Evolutionary conservation across 2,797 vertebrate genomes (phyloP), one percentile per base, ranked within the genome.

Genomic region (Spheniscus humboldti): DNA sequence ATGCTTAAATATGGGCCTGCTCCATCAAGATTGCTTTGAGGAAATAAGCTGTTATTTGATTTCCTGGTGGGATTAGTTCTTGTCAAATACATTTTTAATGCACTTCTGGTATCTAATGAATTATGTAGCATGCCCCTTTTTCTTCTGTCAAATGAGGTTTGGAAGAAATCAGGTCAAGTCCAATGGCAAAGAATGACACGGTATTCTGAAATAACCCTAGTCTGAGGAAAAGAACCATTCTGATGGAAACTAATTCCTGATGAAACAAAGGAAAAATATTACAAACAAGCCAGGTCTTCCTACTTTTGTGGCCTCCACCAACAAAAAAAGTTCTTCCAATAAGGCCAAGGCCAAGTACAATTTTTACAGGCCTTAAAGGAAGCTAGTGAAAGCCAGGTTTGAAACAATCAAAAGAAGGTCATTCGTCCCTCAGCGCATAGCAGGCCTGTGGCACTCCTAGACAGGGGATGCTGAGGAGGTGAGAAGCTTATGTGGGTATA

Each of bases 21-120:
- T 83, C 50, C 35, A 75, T 80, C 45, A 87, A 83, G 64, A 57
- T 11, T 74, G 19, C 60, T 97, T 91, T 87, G 50, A 95, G 72
- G 86, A 97, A 96, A 93, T 91, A 93, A 92, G 64, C 19, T 94
- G 93, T 68, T 96, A 75, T 80, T 96, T 96, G 79, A 86, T 96
- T 94, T 95, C 87, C 90, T 96, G 80, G 85, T 92, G 87, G 91
- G 76, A 91, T 92, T 90, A 88, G 47, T 82, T 95, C 85, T 84
- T 86, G 64, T 81, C 88, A 83, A 94, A 96, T 97, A 71, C 55
- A 97, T 96, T 97, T 97, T 97, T 97, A 96, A 97, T 96, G 63
- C 52, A 63, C 63, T 94, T 88, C 85, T 97, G 85, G 37, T 94
- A 86, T 67, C 85, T 91, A 88, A 94, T 97, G 71, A 97, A 96